Evolutionary conservation across 2,797 vertebrate species (phyloP).

Genomic region (Lerista edwardsae): DNA sequence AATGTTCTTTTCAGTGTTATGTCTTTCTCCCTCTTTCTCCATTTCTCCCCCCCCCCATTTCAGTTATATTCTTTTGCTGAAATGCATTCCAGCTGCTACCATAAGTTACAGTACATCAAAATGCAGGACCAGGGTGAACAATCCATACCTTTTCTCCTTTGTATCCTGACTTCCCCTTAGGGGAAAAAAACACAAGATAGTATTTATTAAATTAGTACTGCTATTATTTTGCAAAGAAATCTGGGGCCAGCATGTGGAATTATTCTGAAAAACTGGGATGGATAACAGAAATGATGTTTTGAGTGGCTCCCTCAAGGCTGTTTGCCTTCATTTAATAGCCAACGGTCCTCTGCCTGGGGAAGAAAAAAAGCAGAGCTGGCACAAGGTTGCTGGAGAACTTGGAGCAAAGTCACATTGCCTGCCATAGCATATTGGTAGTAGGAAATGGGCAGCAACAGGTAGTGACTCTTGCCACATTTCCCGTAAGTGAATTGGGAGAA

Average conservation of each 20-base stretch:
- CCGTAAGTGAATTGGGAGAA: too few relatives aligned
- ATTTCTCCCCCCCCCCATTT: background rate
- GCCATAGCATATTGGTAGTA: too few relatives aligned
- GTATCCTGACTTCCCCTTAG: slow-evolving; percentile 89
- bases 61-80: background rate
- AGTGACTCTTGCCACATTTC: too few relatives aligned
- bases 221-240: background rate
- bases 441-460: too few relatives aligned
- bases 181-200: slow-evolving; percentile 43
- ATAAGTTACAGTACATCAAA: background rate
- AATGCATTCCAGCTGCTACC: background rate
- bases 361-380: too few relatives aligned
- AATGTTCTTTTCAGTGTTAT: background rate
- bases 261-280: background rate
- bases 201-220: slow-evolving; percentile 2
- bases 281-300: background rate
- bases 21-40: background rate
- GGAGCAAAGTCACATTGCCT: too few relatives aligned
- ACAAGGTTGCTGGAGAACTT: too few relatives aligned
- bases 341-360: background rate
- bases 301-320: background rate
- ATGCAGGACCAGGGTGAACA: background rate
- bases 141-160: slow-evolving; percentile 88
- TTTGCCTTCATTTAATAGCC: background rate
- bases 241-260: background rate